Conservation (phyloP, 2,797 vertebrate species). For the Naso thynnoides region DNA sequence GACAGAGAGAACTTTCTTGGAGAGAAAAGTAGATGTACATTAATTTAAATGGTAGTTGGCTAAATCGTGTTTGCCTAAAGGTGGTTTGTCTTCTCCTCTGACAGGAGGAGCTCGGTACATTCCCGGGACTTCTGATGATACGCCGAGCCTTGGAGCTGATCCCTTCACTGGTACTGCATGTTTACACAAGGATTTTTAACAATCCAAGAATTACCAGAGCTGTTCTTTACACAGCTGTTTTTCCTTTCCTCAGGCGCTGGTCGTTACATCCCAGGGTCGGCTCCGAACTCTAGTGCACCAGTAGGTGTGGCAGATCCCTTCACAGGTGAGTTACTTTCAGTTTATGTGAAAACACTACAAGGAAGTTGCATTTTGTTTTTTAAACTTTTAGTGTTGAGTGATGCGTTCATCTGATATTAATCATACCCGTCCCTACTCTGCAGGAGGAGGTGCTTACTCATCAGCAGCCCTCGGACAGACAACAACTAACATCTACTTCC, state of each 20-base stretch:
- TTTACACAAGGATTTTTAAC: neutral
- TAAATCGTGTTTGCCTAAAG: neutral
- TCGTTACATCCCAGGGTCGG: slow-evolving; percentile 84
- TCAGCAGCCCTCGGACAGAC: slow-evolving; percentile 78
- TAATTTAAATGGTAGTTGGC: neutral
- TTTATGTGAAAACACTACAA: neutral
- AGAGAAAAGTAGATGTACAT: too few species aligned
- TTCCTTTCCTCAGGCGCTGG: slow-evolving; percentile 84
- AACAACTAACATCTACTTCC: slow-evolving; percentile 93
- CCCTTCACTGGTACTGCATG: slow-evolving; percentile 90
- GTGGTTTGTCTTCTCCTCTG: neutral
- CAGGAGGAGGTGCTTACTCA: slow-evolving; percentile 90
- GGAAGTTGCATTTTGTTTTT: neutral
- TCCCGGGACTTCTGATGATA: slow-evolving; percentile 84
- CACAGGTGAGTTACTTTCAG: slow-evolving; percentile 72
- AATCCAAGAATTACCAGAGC: neutral
- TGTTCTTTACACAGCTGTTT: neutral
- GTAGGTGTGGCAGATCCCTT: slow-evolving; percentile 81
- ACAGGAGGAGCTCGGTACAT: slow-evolving; percentile 93
- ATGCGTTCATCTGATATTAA: neutral
- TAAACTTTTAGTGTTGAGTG: neutral
- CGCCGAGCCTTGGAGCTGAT: slow-evolving; percentile 81
- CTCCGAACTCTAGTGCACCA: slow-evolving; percentile 38
- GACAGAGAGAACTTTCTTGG: too few species aligned
- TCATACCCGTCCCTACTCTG: neutral